Evolutionary conservation across 1,140 invertebrate species (phyloP).

Genomic region (Drosophila guanche): DNA sequence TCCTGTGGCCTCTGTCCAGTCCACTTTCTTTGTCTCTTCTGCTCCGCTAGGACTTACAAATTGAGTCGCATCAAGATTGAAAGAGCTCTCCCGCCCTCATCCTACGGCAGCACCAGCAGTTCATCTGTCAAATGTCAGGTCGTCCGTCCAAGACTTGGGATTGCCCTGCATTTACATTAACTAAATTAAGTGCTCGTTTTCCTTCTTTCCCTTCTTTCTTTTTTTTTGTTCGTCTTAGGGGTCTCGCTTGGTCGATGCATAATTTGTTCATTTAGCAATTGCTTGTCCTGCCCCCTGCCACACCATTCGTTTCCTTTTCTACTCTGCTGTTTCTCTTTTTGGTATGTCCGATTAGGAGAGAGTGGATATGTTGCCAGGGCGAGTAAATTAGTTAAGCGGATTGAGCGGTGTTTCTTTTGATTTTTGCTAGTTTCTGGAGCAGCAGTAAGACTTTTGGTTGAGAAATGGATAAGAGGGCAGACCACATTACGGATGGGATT

Average conservation of each 20-base stretch:
- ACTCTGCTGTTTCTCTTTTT: conserved; percentile 23
- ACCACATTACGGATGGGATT: background rate
- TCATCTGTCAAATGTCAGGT: conserved; percentile 80
- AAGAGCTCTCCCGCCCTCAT: conserved; percentile 54
- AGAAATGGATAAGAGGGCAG: background rate
- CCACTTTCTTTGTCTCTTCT: no score
- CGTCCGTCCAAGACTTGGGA: conserved; percentile 21
- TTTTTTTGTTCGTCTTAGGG: background rate
- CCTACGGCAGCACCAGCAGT: conserved; percentile 31
- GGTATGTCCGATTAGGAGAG: conserved; percentile 43
- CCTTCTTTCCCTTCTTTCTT: conserved; percentile 6
- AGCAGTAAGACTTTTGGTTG: background rate
- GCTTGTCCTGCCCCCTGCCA: conserved; percentile 7
- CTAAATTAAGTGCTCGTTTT: conserved; percentile 74
- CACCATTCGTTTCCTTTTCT: background rate
- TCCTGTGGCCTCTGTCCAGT: conserved; percentile 23
- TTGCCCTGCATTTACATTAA: conserved; percentile 66
- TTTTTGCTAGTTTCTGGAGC: background rate
- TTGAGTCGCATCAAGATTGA: conserved; percentile 67
- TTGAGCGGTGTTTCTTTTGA: conserved; percentile 39
- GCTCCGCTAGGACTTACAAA: conserved; percentile 58
- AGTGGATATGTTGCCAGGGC: conserved; percentile 61
- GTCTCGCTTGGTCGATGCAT: conserved; percentile 61
- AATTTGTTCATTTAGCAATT: conserved; percentile 82
- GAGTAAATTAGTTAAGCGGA: conserved; percentile 72